Evolutionary conservation across 2,888 invertebrate genomes (phyloP).

Genomic region (Quadriops clusia): DNA sequence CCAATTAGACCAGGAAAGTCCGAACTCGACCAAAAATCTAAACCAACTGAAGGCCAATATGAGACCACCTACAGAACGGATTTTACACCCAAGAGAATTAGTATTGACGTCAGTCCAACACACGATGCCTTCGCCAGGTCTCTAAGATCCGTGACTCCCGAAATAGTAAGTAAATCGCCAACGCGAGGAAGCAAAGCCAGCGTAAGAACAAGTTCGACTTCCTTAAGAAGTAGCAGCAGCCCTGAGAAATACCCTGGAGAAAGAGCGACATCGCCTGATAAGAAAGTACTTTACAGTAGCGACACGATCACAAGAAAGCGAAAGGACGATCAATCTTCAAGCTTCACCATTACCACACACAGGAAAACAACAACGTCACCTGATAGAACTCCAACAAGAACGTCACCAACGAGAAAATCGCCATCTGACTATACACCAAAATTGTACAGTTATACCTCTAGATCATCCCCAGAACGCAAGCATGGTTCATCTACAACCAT

Average conservation of each 20-base stretch:
- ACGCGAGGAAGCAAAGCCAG: constrained; percentile 41
- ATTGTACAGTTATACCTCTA: too few relatives aligned
- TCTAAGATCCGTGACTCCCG: constrained; percentile 52
- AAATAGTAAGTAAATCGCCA: constrained; percentile 40
- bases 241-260: constrained; percentile 24
- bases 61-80: constrained; percentile 50
- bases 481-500: too few relatives aligned
- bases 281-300: constrained; percentile 21
- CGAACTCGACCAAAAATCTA: constrained; percentile 25
- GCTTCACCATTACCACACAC: too few relatives aligned
- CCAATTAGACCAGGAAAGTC: constrained; percentile 26
- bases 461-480: too few relatives aligned
- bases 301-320: constrained; percentile 20
- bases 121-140: constrained; percentile 69
- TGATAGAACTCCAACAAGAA: constrained; percentile 8
- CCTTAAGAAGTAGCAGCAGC: constrained; percentile 41
- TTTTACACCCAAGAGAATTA: constrained; percentile 40
- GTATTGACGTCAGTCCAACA: constrained; percentile 55
- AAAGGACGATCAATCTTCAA: too few relatives aligned
- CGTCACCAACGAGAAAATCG: constrained; percentile 23
- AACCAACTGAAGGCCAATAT: constrained; percentile 39
- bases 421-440: too few relatives aligned
- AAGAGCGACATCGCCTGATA: constrained; percentile 18
- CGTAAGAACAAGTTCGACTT: constrained; percentile 39
- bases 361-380: constrained; percentile 5